Evolutionary conservation across 2,113 vertebrate species (phyloP).

Genomic region (Ia io): DNA sequence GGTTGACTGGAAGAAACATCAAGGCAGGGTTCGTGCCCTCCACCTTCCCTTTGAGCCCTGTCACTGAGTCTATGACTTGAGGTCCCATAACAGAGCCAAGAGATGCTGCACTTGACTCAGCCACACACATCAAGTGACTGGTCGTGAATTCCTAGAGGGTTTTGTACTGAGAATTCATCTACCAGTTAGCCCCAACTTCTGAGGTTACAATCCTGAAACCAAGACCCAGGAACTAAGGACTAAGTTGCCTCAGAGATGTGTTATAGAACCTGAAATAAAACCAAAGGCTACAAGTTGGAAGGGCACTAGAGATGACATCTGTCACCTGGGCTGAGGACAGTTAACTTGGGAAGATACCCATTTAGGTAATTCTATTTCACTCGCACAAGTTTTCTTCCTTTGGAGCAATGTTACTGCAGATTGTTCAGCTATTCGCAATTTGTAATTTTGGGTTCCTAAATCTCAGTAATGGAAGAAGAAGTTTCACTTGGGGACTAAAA

Average conservation of each 20-base stretch:
- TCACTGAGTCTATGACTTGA: neutral
- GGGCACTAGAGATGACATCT: neutral
- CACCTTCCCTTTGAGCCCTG: neutral
- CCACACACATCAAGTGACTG: neutral
- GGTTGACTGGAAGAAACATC: rapidly evolving
- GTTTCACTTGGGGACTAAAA: neutral
- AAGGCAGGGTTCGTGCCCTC: neutral
- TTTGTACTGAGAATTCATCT: neutral
- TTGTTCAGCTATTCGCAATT: neutral
- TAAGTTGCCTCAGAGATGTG: neutral
- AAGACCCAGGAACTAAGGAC: neutral
- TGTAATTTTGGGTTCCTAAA: neutral
- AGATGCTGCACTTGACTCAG: neutral
- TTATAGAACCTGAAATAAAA: neutral
- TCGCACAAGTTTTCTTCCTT: neutral
- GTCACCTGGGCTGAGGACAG: neutral
- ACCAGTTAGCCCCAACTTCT: neutral
- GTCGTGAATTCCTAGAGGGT: neutral
- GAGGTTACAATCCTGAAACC: neutral
- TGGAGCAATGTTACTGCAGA: neutral
- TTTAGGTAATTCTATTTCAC: neutral
- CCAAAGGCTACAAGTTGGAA: neutral
- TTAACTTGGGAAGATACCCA: neutral
- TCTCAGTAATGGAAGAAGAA: neutral
- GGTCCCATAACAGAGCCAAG: neutral